Conservation (phyloP, 2,888 invertebrate genomes). For the Dioctria linearis region DNA sequence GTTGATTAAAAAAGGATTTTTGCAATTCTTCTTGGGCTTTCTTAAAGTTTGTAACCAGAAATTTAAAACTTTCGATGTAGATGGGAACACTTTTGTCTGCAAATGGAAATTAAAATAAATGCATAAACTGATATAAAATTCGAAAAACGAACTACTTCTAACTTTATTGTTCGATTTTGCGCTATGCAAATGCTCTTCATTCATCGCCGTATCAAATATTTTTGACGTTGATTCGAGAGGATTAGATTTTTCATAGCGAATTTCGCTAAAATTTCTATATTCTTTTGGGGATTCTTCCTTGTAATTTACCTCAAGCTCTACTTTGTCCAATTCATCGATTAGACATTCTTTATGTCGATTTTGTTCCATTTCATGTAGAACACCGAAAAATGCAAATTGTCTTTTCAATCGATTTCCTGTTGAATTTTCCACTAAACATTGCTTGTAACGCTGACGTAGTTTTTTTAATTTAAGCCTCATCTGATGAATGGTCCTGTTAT, state of each 20-base stretch:
- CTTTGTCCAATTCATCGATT: background rate
- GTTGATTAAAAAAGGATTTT: conserved; percentile 28
- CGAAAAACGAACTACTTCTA: background rate
- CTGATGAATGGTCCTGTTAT: conserved; percentile 30
- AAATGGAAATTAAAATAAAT: background rate
- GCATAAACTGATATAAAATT: background rate
- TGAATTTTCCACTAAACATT: background rate
- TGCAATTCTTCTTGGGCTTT: conserved; percentile 40
- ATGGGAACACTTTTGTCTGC: background rate
- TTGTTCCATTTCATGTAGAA: conserved; percentile 19
- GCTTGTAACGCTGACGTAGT: conserved; percentile 14
- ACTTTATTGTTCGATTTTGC: background rate
- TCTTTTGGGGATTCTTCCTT: background rate
- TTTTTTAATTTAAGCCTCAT: conserved; percentile 40
- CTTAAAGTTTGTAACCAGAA: conserved; percentile 22
- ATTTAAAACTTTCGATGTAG: conserved; percentile 23
- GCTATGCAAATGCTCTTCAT: background rate
- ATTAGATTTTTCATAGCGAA: background rate
- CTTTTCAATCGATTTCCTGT: conserved; percentile 15
- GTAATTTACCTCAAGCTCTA: too few relatives aligned
- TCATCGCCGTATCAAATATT: background rate
- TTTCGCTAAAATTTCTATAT: background rate
- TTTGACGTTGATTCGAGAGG: background rate
- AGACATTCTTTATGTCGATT: background rate
- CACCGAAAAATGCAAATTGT: conserved; percentile 29